Conservation (phyloP, 2,113 vertebrate species). For the Pangasianodon hypophthalmus region DNA sequence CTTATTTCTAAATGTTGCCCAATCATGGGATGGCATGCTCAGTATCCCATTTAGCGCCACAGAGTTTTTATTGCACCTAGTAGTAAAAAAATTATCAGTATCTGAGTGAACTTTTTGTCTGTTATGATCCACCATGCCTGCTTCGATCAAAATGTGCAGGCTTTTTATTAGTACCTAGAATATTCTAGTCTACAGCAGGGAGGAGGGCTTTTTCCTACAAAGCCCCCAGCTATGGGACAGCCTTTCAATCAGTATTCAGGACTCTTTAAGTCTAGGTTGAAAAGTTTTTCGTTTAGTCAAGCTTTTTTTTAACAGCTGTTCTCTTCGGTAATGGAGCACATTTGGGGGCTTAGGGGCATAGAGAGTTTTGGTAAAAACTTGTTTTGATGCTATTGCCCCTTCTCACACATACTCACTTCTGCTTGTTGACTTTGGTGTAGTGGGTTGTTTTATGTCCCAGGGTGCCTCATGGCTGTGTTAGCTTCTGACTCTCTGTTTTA, state of each 20-base stretch:
- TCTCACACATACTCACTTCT: background rate
- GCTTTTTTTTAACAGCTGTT: background rate
- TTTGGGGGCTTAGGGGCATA: background rate
- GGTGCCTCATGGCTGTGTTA: background rate
- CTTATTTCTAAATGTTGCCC: too few relatives aligned
- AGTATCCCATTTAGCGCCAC: too few relatives aligned
- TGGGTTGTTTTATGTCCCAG: background rate
- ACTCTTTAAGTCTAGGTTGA: background rate
- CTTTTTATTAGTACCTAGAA: too few relatives aligned
- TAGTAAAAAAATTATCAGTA: background rate
- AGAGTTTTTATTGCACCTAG: too few relatives aligned
- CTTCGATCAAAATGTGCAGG: background rate
- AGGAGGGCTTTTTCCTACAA: background rate
- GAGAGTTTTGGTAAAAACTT: background rate
- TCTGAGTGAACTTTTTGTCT: background rate
- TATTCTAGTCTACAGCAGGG: too few relatives aligned
- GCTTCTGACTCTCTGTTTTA: background rate
- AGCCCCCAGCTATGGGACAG: background rate
- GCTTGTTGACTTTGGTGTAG: background rate
- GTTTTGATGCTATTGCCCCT: background rate
- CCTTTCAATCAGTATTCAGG: background rate
- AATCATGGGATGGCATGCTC: too few relatives aligned
- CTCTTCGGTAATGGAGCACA: background rate
- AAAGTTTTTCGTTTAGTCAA: background rate
- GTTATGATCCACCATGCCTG: background rate